Evolutionary conservation across 2,888 invertebrate species (phyloP).

Genomic region (Liodrosophila aerea): DNA sequence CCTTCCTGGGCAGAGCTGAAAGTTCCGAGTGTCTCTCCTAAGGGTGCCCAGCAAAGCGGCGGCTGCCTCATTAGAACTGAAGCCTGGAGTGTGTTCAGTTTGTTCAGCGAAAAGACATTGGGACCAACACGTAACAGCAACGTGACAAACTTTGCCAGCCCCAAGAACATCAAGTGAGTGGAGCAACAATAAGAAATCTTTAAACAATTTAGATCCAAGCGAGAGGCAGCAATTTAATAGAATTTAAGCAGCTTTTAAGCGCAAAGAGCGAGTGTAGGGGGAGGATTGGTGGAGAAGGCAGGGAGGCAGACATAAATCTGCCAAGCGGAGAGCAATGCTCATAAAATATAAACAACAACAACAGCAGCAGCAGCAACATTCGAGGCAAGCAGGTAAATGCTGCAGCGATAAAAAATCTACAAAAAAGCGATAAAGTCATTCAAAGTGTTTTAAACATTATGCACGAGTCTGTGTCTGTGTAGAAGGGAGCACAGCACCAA

Average conservation of each 20-base stretch:
- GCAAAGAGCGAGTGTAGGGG: background rate
- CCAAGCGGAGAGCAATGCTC: constrained; percentile 54
- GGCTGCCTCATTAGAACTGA: constrained; percentile 50
- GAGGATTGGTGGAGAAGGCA: background rate
- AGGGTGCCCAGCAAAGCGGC: constrained; percentile 3
- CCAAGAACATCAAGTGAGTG: constrained; percentile 12
- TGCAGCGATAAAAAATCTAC: constrained; percentile 56
- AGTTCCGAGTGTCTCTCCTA: no score
- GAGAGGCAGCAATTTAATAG: constrained; percentile 59
- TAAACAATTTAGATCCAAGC: constrained; percentile 41
- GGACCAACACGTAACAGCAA: constrained; percentile 56
- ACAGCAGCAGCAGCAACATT: constrained; percentile 33
- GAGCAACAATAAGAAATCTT: constrained; percentile 22
- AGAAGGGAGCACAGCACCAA: background rate
- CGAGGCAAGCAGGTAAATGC: constrained; percentile 52
- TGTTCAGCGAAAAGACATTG: background rate
- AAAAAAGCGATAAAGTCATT: constrained; percentile 64
- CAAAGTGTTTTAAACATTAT: constrained; percentile 57
- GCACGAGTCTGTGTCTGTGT: constrained; percentile 1
- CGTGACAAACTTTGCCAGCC: constrained; percentile 61
- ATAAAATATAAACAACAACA: constrained; percentile 54
- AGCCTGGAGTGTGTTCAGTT: background rate
- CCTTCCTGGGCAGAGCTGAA: constrained; percentile 7
- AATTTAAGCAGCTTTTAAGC: constrained; percentile 68
- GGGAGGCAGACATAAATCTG: constrained; percentile 59